phyloP scores from a whole-genome alignment of 2,888 invertebrate genomes.

The Plebejus melissa region DNA sequence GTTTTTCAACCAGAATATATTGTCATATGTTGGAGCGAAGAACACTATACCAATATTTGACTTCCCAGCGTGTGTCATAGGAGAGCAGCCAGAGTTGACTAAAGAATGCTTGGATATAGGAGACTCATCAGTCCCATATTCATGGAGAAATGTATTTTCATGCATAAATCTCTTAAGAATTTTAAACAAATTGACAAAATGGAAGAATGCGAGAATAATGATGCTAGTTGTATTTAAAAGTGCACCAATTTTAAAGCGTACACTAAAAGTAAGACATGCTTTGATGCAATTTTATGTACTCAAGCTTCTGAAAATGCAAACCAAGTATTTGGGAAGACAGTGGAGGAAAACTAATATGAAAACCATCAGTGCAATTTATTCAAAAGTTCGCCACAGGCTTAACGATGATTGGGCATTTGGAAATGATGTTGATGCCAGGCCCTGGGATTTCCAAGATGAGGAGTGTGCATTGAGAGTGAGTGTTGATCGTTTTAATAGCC shows the following conservation, averaged over 20 bases:
- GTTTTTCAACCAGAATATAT: conserved; percentile 98
- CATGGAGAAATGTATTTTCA: conserved; percentile 99
- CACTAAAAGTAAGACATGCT: conserved; percentile 96
- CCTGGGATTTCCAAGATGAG: conserved; percentile 99
- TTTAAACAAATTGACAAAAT: conserved; percentile 98
- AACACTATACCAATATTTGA: conserved; percentile 96
- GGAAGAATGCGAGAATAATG: conserved; percentile 99
- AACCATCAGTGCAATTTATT: conserved; percentile 99
- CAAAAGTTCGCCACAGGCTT: conserved; percentile 95
- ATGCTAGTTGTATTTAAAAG: conserved; percentile 99
- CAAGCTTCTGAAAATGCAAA: conserved; percentile 99
- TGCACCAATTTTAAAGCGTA: conserved; percentile 97
- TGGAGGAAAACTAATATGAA: conserved; percentile 99
- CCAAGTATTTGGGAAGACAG: conserved; percentile 98
- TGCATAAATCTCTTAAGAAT: conserved; percentile 97
- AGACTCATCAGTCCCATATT: conserved; percentile 88
- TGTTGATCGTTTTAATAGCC: conserved; percentile 97
- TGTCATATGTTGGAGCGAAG: conserved; percentile 95
- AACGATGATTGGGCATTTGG: conserved; percentile 99
- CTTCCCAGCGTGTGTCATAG: conserved; percentile 97
- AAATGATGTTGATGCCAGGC: conserved; percentile 97
- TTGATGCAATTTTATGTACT: conserved; percentile 99
- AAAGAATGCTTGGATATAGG: conserved; percentile 94
- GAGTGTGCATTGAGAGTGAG: conserved; percentile 96
- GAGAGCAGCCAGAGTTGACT: conserved; percentile 95